Percentiles rank a stretch among this genome's conserved stretches.
These are phyloP conservation scores for Propithecus coquereli DNA, from an alignment of 2,113 vertebrate species.

Conservation along the genomic window DNA sequence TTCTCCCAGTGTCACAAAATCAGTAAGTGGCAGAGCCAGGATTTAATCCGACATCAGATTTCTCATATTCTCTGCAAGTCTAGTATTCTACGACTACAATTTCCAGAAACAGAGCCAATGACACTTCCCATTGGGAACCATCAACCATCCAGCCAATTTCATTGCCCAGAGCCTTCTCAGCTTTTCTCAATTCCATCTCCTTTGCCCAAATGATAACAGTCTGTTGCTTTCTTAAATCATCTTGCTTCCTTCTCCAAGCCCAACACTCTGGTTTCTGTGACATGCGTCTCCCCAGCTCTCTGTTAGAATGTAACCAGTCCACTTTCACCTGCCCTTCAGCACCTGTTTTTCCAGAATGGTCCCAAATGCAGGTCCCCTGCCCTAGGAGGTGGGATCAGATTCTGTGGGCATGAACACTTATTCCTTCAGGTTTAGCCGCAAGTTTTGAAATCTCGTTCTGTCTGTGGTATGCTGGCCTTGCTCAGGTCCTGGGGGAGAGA, in stretches of 20 bases:
- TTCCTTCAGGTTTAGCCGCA: not conserved
- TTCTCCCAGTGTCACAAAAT: not conserved
- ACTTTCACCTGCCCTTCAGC: not conserved
- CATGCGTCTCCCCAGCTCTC: not conserved
- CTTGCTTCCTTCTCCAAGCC: not conserved
- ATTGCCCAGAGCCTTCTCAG: conserved; percentile 33
- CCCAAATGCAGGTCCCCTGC: not conserved
- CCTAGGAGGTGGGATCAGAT: not conserved
- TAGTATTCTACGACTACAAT: not conserved
- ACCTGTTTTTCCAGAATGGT: not conserved
- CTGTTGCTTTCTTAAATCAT: conserved; percentile 28
- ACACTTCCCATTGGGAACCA: conserved; percentile 42
- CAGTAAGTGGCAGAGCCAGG: not conserved
- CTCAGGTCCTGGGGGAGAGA: not conserved
- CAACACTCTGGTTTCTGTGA: not conserved
- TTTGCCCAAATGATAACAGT: conserved; percentile 38
- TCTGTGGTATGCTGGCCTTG: not conserved
- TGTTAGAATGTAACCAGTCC: not conserved
- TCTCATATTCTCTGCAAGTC: not conserved
- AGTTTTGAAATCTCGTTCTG: not conserved
- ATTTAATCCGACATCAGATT: not conserved
- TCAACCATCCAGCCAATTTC: conserved; percentile 55
- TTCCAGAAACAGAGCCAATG: conserved; percentile 38
- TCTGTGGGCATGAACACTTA: not conserved
- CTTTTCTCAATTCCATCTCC: conserved; percentile 23